Evolutionary conservation across 2,888 invertebrate species (phyloP).

Genomic region (Cheiracanthium punctorium): DNA sequence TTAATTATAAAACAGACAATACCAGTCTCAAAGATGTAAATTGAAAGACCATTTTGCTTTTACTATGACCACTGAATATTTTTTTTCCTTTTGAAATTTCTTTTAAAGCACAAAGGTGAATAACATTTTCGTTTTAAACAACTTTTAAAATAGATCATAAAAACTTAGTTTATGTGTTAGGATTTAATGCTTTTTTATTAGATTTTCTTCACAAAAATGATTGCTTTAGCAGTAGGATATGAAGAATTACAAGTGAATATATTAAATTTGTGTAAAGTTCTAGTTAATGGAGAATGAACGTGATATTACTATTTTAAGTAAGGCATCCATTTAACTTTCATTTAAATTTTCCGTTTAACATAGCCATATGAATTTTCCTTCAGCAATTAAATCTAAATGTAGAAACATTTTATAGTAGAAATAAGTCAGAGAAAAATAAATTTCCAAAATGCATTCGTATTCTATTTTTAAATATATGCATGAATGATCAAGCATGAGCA

Average conservation of each 20-base stretch:
- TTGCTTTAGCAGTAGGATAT: neutral
- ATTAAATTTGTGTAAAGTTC: too few relatives aligned
- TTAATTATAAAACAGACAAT: too few relatives aligned
- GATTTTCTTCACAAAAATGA: neutral
- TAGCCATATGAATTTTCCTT: neutral
- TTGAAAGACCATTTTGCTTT: too few relatives aligned
- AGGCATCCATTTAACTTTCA: neutral
- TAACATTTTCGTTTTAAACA: neutral
- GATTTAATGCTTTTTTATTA: neutral
- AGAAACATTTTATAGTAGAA: neutral
- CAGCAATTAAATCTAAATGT: neutral
- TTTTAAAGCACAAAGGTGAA: neutral
- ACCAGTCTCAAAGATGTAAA: too few relatives aligned
- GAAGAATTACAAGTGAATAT: neutral
- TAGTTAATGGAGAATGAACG: too few relatives aligned
- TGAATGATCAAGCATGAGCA: too few relatives aligned
- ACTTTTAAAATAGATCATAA: neutral
- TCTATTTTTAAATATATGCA: too few relatives aligned
- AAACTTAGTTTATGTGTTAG: neutral
- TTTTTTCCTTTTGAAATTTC: neutral
- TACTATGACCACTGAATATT: neutral
- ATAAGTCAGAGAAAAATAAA: neutral
- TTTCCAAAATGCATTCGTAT: neutral
- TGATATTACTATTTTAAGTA: neutral
- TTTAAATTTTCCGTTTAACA: neutral